These are phyloP conservation scores for Dendroctonus ponderosae DNA, from an alignment of 1,140 invertebrate genomes.

Conservation along the genomic window DNA sequence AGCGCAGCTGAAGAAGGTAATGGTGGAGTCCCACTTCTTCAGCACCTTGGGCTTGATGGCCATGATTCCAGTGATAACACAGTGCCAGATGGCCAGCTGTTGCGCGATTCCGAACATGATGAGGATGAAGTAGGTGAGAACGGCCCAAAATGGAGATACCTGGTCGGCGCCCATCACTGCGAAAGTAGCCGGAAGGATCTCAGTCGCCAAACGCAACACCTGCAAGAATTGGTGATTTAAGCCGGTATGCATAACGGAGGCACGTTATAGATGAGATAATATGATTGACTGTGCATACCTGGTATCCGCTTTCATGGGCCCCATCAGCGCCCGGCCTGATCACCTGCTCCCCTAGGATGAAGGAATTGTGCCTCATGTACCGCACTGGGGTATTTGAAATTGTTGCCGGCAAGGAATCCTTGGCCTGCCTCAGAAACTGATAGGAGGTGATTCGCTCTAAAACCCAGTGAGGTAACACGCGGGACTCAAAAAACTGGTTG, in stretches of 20 bases:
- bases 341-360: conserved; percentile 69
- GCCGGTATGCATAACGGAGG: too few relatives aligned
- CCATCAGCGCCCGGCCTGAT: conserved; percentile 57
- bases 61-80: conserved; percentile 77
- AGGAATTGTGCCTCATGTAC: conserved; percentile 68
- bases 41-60: conserved; percentile 70
- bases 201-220: conserved; percentile 74
- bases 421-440: conserved; percentile 63
- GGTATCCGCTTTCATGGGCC: conserved; percentile 68
- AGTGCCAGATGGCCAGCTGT: conserved; percentile 67
- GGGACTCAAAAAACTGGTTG: neutral
- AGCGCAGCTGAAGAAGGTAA: conserved; percentile 82
- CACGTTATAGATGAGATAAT: neutral
- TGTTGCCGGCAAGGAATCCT: conserved; percentile 53
- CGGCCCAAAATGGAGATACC: conserved; percentile 81
- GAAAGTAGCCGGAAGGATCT: conserved; percentile 80
- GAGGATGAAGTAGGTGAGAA: conserved; percentile 81
- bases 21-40: conserved; percentile 77
- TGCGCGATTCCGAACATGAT: conserved; percentile 85
- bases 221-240: conserved; percentile 50
- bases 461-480: conserved; percentile 28
- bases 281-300: conserved; percentile 49
- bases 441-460: conserved; percentile 69
- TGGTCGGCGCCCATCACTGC: conserved; percentile 67
- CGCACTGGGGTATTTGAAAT: conserved; percentile 57